Evolutionary conservation across 2,888 invertebrate species (phyloP), one percentile per base, ranked within the genome.

Genomic region (Entomobrya multifasciata): DNA sequence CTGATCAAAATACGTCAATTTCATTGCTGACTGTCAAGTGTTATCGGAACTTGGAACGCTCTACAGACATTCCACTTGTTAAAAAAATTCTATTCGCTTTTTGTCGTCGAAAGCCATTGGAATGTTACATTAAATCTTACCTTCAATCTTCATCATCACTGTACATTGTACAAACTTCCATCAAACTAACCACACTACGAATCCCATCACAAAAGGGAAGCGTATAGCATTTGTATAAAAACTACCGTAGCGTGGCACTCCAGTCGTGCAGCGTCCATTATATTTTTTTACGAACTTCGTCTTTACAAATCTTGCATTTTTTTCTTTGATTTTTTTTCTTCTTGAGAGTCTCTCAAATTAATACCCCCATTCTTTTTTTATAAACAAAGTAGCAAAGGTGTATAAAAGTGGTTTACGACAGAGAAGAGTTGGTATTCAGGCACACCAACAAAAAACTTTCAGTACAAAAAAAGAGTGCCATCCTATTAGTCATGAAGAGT

Each of bases 221-320:
- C 41, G 67, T 44, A 70, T 55, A n/a, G n/a, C n/a, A n/a, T n/a
- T n/a, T 36, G 4, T 6, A 36, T 6, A 74, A 70, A 70, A 67
- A 84, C 72, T 41, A 86, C 86, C 47, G 86, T 86, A 86, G 86
- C 47, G 86, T 86, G 79, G 86, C 86, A 86, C 79, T 86, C 86
- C 86, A 80, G 86, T 74, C 57, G 80, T 62, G 86, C 65, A 60
- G 67, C 41, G 30, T 80, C 80, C 86, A 86, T 86, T 80, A 86
- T n/a, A 72, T 86, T 86, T 86, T 36, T 86, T 83, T 77, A 65
- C 65, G 77, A 17, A 27, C 22, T 70, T 70, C 17, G 41, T 67
- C 8, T 27, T 13, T 27, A 20, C 25, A 22, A 20, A 20, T 60
- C 52, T 52, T 60, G 25, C n/a, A 60, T 20, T 11, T 67, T 67